Evolutionary conservation across 2,797 vertebrate species (phyloP).

Genomic region (Semotilus atromaculatus): DNA sequence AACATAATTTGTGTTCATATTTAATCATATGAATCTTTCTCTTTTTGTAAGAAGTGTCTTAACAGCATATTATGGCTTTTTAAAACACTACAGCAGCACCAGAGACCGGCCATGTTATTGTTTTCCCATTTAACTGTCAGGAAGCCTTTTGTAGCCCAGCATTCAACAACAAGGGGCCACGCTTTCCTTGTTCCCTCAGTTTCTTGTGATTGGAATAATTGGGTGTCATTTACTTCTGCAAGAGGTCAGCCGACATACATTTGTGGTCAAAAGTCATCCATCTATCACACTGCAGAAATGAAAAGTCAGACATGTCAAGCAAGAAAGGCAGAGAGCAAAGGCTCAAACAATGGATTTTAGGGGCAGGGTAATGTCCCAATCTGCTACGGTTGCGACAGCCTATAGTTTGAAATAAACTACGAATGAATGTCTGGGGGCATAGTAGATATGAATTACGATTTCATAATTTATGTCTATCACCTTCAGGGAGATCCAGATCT

Average conservation of each 20-base stretch:
- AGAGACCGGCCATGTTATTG: not conserved
- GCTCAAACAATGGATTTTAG: slow-evolving; percentile 83
- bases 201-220: slow-evolving; percentile 76
- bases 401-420: slow-evolving; percentile 56
- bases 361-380: slow-evolving; percentile 74
- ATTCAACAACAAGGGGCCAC: slow-evolving; percentile 66
- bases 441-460: slow-evolving; percentile 49
- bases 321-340: slow-evolving; percentile 75
- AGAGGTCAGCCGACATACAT: slow-evolving; percentile 84
- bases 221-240: slow-evolving; percentile 81
- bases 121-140: slow-evolving; percentile 69
- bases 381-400: slow-evolving; percentile 64
- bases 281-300: slow-evolving; percentile 82
- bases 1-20: not conserved
- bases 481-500: slow-evolving; percentile 35
- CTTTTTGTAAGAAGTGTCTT: not conserved
- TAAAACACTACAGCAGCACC: not conserved
- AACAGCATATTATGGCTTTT: not conserved
- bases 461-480: slow-evolving; percentile 42
- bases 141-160: slow-evolving; percentile 69
- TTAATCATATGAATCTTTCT: not conserved
- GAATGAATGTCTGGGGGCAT: slow-evolving; percentile 27
- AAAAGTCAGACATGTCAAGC: slow-evolving; percentile 84
- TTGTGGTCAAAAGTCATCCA: slow-evolving; percentile 85
- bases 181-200: slow-evolving; percentile 68